Conservation (phyloP, 2,113 vertebrate genomes). For the Oncorhynchus kisutch region DNA sequence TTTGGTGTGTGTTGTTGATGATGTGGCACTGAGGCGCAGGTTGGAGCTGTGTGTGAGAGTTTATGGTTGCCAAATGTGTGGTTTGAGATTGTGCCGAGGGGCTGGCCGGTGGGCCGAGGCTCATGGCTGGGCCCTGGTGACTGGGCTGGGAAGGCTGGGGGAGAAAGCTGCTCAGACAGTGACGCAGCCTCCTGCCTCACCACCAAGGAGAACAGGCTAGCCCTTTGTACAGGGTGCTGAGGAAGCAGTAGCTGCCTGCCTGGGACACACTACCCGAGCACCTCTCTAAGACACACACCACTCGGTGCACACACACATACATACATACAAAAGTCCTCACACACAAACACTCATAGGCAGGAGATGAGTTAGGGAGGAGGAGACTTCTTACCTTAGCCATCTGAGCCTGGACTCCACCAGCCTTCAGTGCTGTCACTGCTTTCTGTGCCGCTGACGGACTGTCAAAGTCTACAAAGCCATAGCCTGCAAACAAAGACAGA, state of each 20-base stretch:
- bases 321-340: slow-evolving; percentile 10
- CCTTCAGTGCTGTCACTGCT: slow-evolving; percentile 86
- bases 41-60: slow-evolving; percentile 29
- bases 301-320: too few species aligned
- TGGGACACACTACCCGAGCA: slow-evolving; percentile 55
- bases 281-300: not conserved
- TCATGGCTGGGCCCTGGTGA: slow-evolving; percentile 60
- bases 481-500: slow-evolving; percentile 72
- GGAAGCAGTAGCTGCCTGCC: slow-evolving; percentile 33
- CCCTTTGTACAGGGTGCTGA: slow-evolving; percentile 58
- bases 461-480: slow-evolving; percentile 93
- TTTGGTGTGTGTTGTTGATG: slow-evolving; percentile 33
- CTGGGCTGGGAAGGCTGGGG: slow-evolving; percentile 44
- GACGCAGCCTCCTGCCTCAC: slow-evolving; percentile 61
- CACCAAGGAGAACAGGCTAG: slow-evolving; percentile 62
- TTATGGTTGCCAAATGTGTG: slow-evolving; percentile 32
- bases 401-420: slow-evolving; percentile 89
- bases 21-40: slow-evolving; percentile 36
- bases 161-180: slow-evolving; percentile 69
- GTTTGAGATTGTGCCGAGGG: slow-evolving; percentile 25
- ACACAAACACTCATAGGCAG: not conserved
- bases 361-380: too few species aligned
- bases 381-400: slow-evolving; percentile 88
- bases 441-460: slow-evolving; percentile 87
- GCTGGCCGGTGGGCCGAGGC: slow-evolving; percentile 45